A percentile compares a stretch with the other conserved stretches of the same genome.
These are phyloP conservation scores for Conger conger DNA, from an alignment of 2,113 vertebrate genomes.

Conservation along the genomic window DNA sequence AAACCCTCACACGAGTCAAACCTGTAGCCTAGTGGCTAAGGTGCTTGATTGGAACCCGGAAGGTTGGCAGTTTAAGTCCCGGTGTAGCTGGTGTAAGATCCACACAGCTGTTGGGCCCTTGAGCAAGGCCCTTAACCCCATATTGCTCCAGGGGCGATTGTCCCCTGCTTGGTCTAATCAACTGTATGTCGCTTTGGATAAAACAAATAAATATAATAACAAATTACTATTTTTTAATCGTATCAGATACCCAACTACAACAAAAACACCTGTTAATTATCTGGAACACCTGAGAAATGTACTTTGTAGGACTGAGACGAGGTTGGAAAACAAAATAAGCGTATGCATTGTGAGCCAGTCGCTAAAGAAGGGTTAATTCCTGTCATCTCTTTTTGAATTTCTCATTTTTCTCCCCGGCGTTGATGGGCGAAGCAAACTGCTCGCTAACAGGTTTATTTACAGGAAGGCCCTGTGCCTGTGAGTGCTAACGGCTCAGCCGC, in stretches of 20 bases:
- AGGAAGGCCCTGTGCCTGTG: constrained; percentile 37
- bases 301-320: neutral
- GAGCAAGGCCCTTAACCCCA: too few relatives aligned
- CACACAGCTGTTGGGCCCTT: too few relatives aligned
- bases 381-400: neutral
- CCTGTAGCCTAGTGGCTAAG: too few relatives aligned
- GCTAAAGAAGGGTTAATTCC: constrained; percentile 6
- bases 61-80: too few relatives aligned
- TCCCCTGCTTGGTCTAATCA: too few relatives aligned
- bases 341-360: neutral
- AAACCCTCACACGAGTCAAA: neutral
- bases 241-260: neutral
- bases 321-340: neutral
- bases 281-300: neutral
- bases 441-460: constrained; percentile 43
- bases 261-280: neutral
- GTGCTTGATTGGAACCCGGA: too few relatives aligned
- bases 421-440: constrained; percentile 19
- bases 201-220: too few relatives aligned
- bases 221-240: neutral
- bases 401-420: neutral
- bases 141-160: too few relatives aligned
- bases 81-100: too few relatives aligned
- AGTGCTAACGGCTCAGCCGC: constrained; percentile 45
- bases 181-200: too few relatives aligned